Conservation (phyloP, 2,113 vertebrate species). For the Osmerus eperlanus region DNA sequence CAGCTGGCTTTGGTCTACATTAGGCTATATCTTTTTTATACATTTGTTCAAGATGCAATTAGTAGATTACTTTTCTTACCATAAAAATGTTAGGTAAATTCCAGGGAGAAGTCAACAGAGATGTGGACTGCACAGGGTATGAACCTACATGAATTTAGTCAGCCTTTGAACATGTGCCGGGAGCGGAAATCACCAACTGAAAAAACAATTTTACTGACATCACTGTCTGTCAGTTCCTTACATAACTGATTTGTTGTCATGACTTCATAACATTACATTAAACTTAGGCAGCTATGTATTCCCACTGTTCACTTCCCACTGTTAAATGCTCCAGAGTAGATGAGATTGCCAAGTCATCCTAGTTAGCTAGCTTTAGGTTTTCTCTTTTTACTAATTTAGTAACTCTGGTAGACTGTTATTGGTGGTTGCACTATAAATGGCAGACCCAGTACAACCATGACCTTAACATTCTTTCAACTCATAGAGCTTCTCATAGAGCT, state of each 20-base stretch:
- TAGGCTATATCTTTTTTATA: neutral
- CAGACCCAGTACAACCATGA: no score
- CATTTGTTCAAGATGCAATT: neutral
- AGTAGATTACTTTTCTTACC: neutral
- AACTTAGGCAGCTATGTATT: neutral
- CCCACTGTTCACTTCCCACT: no score
- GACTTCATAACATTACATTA: neutral
- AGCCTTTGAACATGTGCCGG: slow-evolving; percentile 3
- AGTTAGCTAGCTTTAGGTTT: no score
- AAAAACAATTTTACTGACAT: slow-evolving; percentile 48
- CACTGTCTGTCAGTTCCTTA: slow-evolving; percentile 17
- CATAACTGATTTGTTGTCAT: slow-evolving; percentile 20
- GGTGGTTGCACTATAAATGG: no score
- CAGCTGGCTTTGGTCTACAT: slow-evolving; percentile 11
- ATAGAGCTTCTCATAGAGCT: no score
- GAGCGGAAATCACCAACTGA: slow-evolving; percentile 54
- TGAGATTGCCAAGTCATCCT: no score
- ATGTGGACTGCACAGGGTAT: slow-evolving; percentile 42
- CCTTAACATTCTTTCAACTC: no score
- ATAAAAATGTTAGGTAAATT: neutral
- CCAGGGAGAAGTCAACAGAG: neutral
- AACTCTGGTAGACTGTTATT: no score
- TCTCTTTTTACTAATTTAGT: no score
- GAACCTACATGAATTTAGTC: slow-evolving; percentile 51
- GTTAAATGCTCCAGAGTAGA: no score